A percentile compares a stretch with the other conserved stretches of the same genome.
phyloP scores from a whole-genome alignment of 2,888 invertebrate species.

The Mythimna lalbum region DNA sequence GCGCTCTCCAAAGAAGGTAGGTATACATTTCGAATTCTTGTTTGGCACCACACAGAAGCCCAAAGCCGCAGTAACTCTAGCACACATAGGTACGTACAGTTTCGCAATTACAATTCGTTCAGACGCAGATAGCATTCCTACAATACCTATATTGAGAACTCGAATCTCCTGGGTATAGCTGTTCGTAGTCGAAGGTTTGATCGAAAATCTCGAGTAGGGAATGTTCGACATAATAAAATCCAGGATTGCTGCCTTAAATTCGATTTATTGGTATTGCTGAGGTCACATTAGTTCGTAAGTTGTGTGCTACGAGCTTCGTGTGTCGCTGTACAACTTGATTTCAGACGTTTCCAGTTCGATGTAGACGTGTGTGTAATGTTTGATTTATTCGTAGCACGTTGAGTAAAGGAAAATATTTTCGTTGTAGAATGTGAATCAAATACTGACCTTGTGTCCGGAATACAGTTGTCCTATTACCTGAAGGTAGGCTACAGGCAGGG shows the following conservation, averaged over 20 bases:
- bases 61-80: conserved; percentile 7
- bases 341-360: conserved; percentile 6
- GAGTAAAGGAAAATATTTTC: conserved; percentile 16
- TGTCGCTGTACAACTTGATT: conserved; percentile 8
- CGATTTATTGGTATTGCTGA: conserved; percentile 41
- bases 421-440: conserved; percentile 1
- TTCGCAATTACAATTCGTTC: conserved; percentile 30
- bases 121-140: conserved; percentile 19
- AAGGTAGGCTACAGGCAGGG: background rate
- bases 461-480: background rate
- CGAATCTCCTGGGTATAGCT: conserved; percentile 22
- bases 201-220: conserved; percentile 16
- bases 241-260: conserved; percentile 37
- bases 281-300: conserved; percentile 28
- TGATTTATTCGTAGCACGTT: conserved; percentile 14
- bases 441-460: background rate
- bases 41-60: conserved; percentile 21
- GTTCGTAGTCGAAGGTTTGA: conserved; percentile 13
- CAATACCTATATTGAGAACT: conserved; percentile 26
- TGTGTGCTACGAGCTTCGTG: conserved; percentile 14
- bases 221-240: conserved; percentile 39
- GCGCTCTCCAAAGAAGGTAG: background rate
- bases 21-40: conserved; percentile 28
- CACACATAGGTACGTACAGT: conserved; percentile 19
- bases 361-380: background rate